Base-by-base conservation (phyloP, 2,888 invertebrate species). In the Phaedon cochleariae region DNA sequence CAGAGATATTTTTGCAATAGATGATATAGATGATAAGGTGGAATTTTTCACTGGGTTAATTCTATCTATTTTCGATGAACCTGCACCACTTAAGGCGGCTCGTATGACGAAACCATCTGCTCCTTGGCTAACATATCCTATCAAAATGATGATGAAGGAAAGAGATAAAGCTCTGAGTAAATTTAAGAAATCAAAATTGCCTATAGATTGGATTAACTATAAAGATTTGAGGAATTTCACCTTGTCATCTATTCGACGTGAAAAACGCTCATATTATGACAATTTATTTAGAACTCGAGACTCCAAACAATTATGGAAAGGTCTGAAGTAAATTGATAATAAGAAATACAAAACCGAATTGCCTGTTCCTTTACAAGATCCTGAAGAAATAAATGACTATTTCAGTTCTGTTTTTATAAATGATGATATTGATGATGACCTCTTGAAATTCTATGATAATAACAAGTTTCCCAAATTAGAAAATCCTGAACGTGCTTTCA, bases 401-500 rank as follows among this genome's bases (percentile, higher is more conserved):
- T 26, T 26, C 26, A 26, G 26, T 26, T 26, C 26, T 26, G 26
- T 26, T 26, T 26, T 26, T 26, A 26, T 26, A 26, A 26, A 34
- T 34, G 31, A 34, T 34, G 6, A 34, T 34, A 34, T 34, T 10
- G 31, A 34, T 34, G 9, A 34, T 10, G 10, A 34, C 31, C 6
- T 34, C 10, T 34, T 34, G 31, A 34, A 34, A 9, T 34, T 34
- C 31, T 34, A 34, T 34, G 31, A 34, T 34, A 34, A 34, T 9
- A 34, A 34, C 10, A 34, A 34, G 10, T 34, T 9, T 34, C 31
- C 31, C 6, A 34, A 34, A 34, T 34, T 46, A 46, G 55, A 29
- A 17, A 48, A 59, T 68, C 20, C 7, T 72, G 49, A 74, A 26
- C 26, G 26, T 26, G 26, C 26, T 26, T 26, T 26, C 26, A 26